A percentile compares a stretch with the other conserved stretches of the same genome.
These are phyloP conservation scores for Morpho achilles DNA, from an alignment of 2,888 invertebrate species.

Conservation along the genomic window DNA sequence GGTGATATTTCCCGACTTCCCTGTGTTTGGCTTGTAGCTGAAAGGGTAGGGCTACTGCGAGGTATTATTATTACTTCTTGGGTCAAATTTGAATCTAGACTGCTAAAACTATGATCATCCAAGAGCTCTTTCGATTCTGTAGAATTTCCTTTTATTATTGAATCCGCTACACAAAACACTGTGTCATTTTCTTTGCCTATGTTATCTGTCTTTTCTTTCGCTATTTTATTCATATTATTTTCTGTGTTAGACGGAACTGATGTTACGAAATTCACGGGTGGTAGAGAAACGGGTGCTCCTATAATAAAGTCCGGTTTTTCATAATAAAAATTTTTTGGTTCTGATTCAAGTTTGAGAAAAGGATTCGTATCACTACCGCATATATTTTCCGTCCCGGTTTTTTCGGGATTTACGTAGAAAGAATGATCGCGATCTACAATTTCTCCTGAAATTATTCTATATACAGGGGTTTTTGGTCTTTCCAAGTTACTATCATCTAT, in stretches of 20 bases:
- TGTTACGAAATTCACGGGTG: conserved; percentile 53
- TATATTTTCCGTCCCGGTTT: conserved; percentile 41
- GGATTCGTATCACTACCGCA: conserved; percentile 61
- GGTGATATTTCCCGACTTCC: conserved; percentile 40
- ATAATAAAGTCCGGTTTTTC: conserved; percentile 67
- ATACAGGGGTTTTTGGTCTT: conserved; percentile 65
- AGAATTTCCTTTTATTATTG: conserved; percentile 31
- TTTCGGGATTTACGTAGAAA: conserved; percentile 43
- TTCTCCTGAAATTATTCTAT: conserved; percentile 59
- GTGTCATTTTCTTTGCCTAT: conserved; percentile 5
- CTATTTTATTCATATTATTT: conserved; percentile 21
- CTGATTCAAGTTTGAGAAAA: conserved; percentile 38
- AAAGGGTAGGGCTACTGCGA: conserved; percentile 26
- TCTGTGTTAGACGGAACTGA: conserved; percentile 34
- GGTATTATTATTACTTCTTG: conserved; percentile 32
- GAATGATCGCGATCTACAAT: conserved; percentile 45
- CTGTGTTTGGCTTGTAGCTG: conserved; percentile 30
- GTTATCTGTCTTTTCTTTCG: conserved; percentile 5
- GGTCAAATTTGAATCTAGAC: conserved; percentile 43
- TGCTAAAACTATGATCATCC: conserved; percentile 49
- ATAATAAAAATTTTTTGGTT: conserved; percentile 4
- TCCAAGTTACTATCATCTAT: conserved; percentile 30
- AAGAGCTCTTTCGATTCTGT: conserved; percentile 31
- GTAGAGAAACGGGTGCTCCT: conserved; percentile 73
- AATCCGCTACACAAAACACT: neutral